Base-by-base conservation (phyloP, 64 coral and sea anemone species). In the Stylophora pistillata region DNA sequence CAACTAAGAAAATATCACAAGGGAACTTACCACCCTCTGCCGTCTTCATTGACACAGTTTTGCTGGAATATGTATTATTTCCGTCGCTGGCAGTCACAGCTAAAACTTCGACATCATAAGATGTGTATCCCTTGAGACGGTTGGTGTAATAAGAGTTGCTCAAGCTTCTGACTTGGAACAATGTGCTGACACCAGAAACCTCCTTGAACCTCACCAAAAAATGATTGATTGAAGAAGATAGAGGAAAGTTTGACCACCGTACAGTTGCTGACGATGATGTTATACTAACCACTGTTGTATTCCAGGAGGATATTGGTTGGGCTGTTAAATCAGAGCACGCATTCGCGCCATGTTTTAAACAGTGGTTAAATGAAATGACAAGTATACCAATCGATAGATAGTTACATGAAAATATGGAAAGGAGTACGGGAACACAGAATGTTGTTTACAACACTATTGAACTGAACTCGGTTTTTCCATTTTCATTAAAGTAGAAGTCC, bases 151-250 rank as follows among this genome's bases (percentile, higher is more conserved):
- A 57, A 21, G 21, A 55, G 21, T 55, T 56, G 28, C 54, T 78
- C 15, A 56, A n/a, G 25, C n/a, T 68, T 10, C 21, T 56, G 53
- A 13, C 54, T 78, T 25, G 10, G 54, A 56, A 78, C 6, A 78
- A 53, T 57, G 9, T 78, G 27, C 76, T 25, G 76, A 78, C n/a
- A 54, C 54, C 54, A 30, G 55, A 15, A 11, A 53, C 10, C 1
- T 78, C 76, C 54, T 78, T 78, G 76, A 15, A 78, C 54, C 76
- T 78, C 53, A 78, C 76, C 47, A 78, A 28, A 14, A 56, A 78
- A 23, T 78, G 20, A 78, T 5, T 78, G 54, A 78, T 26, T 15
- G n/a, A 27, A n/a, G 3, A 2, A 0, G 76, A 23, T 21, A 78
- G 54, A 5, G 76, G 76, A 28, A 78, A 52, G 28, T 27, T 56